Percentiles rank a stretch among this genome's conserved stretches.
These are phyloP conservation scores for Apostichopus japonicus DNA, from an alignment of 35 echinoderm and acorn worm genomes.

Conservation along the genomic window DNA sequence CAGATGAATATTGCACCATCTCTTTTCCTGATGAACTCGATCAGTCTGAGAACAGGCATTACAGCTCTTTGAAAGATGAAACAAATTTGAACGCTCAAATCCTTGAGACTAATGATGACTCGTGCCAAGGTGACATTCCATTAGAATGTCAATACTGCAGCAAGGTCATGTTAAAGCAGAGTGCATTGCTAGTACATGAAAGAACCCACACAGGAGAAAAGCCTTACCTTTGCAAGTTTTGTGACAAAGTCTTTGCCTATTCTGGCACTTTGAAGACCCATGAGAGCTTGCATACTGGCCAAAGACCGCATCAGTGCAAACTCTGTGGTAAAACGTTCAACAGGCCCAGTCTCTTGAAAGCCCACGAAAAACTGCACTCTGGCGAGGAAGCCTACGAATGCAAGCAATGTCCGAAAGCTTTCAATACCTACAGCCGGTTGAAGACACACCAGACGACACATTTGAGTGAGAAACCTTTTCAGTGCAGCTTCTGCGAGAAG, in stretches of 20 bases:
- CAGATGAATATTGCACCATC: too few relatives aligned
- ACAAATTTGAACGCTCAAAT: too few relatives aligned
- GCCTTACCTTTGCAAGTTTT: constrained; percentile 10
- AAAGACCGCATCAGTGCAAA: constrained; percentile 8
- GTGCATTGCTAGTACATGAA: constrained; percentile 39
- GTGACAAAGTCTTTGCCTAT: constrained; percentile 36
- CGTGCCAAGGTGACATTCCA: too few relatives aligned
- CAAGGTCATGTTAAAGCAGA: too few relatives aligned
- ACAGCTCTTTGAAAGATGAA: too few relatives aligned
- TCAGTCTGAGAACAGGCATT: too few relatives aligned
- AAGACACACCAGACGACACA: constrained; percentile 45
- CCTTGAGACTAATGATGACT: too few relatives aligned
- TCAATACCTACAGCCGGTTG: background rate
- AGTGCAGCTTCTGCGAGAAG: constrained; percentile 60
- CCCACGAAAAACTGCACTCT: constrained; percentile 30
- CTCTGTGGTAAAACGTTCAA: constrained; percentile 20
- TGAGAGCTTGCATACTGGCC: constrained; percentile 12
- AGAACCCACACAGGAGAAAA: constrained; percentile 40
- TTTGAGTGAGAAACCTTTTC: constrained; percentile 62
- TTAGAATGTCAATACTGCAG: too few relatives aligned
- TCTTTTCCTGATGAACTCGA: too few relatives aligned
- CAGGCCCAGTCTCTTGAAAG: background rate
- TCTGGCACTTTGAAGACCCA: background rate
- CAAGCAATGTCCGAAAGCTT: constrained; percentile 31
- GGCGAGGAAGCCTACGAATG: constrained; percentile 52